phyloP scores from a whole-genome alignment of 2,113 vertebrate species.

The Otis tarda region DNA sequence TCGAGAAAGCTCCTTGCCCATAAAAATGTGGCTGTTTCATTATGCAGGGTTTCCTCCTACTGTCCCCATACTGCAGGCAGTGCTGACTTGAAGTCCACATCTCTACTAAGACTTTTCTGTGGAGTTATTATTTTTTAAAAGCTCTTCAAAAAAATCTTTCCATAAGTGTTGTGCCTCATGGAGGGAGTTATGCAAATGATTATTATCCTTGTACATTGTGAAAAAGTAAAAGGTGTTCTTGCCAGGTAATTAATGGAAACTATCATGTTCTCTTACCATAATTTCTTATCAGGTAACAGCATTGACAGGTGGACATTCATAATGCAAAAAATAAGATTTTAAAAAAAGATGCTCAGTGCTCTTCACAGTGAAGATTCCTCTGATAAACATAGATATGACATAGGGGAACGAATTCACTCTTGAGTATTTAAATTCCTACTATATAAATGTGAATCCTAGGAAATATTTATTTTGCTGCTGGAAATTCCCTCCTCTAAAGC shows the following conservation, averaged over 20 bases:
- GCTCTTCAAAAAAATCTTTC: neutral
- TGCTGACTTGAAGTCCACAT: neutral
- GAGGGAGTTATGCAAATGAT: neutral
- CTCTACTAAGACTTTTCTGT: neutral
- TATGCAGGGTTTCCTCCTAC: accelerated
- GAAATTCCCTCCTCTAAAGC: neutral
- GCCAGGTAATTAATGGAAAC: neutral
- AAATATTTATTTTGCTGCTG: neutral
- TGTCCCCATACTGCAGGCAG: neutral
- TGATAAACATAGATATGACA: neutral
- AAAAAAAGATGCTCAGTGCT: neutral
- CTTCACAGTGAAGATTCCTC: neutral
- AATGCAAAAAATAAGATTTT: neutral
- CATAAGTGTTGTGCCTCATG: neutral
- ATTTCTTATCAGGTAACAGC: neutral
- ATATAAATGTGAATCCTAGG: neutral
- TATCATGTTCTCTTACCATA: accelerated
- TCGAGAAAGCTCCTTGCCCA: neutral
- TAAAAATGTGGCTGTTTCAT: neutral
- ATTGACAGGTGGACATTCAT: accelerated
- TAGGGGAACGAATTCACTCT: neutral
- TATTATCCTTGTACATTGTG: neutral
- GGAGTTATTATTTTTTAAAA: neutral
- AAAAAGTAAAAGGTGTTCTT: neutral
- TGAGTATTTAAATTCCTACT: neutral